phyloP scores from a whole-genome alignment of 1,140 invertebrate species.

The Pemphigus obesinymphae region DNA sequence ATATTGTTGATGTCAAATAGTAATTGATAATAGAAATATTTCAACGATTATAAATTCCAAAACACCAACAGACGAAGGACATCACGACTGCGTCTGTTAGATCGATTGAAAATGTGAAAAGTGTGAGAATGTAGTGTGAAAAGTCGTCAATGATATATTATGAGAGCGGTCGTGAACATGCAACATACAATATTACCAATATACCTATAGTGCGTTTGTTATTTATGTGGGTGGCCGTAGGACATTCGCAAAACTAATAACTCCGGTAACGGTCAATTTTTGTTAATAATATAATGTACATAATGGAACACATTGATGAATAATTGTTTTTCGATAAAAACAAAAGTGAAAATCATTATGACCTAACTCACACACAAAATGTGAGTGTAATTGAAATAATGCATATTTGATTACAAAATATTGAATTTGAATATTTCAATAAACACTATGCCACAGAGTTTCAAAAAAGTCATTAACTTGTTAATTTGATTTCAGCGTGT shows the following conservation, averaged over 20 bases:
- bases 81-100: too few relatives aligned
- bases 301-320: not conserved
- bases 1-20: too few relatives aligned
- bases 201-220: not conserved
- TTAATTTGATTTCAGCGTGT: too few relatives aligned
- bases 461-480: too few relatives aligned
- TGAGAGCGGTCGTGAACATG: not conserved
- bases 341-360: not conserved
- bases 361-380: not conserved
- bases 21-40: not conserved
- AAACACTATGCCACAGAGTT: too few relatives aligned
- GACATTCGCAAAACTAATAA: not conserved
- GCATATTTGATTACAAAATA: too few relatives aligned
- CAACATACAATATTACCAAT: too few relatives aligned
- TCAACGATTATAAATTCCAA: not conserved
- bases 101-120: not conserved
- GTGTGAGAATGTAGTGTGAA: not conserved
- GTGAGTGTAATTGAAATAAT: too few relatives aligned
- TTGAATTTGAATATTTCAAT: too few relatives aligned
- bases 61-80: not conserved
- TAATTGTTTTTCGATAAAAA: not conserved
- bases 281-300: not conserved
- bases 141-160: not conserved
- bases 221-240: not conserved
- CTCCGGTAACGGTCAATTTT: constrained; percentile 4